Evolutionary conservation across 2,888 invertebrate species (phyloP).

Genomic region (Eupithecia abbreviata): DNA sequence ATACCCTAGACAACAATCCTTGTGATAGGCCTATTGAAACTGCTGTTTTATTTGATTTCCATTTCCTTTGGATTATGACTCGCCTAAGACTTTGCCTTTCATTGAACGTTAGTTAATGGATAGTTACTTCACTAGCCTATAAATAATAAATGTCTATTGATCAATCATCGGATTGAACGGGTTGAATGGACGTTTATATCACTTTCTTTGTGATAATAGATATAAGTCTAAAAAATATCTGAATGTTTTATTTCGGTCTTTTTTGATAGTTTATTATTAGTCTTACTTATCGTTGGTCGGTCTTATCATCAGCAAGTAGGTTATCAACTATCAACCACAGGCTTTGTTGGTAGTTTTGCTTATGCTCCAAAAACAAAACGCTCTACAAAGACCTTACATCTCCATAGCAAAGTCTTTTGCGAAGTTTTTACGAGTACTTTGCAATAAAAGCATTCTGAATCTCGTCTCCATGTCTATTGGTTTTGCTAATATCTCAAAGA

Average conservation of each 20-base stretch:
- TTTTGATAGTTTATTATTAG: too few species aligned
- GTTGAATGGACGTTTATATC: neutral
- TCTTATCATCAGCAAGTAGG: neutral
- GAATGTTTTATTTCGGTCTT: too few species aligned
- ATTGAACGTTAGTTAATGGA: neutral
- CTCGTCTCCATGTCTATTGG: neutral
- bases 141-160: constrained; percentile 5
- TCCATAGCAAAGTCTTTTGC: neutral
- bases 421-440: neutral
- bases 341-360: neutral
- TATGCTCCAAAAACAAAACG: neutral
- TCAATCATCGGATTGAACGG: neutral
- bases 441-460: neutral
- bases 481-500: neutral
- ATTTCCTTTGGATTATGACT: constrained; percentile 1
- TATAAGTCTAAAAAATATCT: too few species aligned
- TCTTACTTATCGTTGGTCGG: neutral
- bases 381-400: too few species aligned
- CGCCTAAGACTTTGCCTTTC: neutral
- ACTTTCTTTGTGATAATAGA: neutral
- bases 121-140: neutral
- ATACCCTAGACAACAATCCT: too few species aligned
- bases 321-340: neutral
- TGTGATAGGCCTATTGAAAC: neutral
- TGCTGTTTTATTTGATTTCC: neutral